Base-by-base conservation (phyloP, 2,888 invertebrate species). In the Dendrolimus pini region DNA sequence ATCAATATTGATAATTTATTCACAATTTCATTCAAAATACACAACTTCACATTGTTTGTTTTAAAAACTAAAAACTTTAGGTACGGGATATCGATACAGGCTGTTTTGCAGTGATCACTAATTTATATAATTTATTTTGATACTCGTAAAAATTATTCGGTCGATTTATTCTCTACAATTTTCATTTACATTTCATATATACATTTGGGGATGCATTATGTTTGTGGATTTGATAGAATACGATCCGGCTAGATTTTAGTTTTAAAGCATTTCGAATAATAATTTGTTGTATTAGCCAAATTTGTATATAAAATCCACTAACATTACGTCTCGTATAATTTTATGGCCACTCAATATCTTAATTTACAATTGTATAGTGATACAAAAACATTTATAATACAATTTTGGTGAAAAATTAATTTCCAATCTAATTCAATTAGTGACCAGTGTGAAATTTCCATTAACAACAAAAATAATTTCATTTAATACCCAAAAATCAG, bases 21-120 rank as follows among this genome's bases (percentile, higher is more conserved):
- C 87, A 89, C 89, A 89, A 89, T 89, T 89, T 89, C 86, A 89
- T 89, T 89, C 89, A 90, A 90, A 89, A 89, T 90, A 90, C 90
- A 89, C 89, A 89, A 90, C 80, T 89, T 89, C 89, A 89, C 89
- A 89, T 87, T 85, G 83, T 84, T 82, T 78, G 83, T 85, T 88
- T 88, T 86, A 84, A 74, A 84, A 90, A 89, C 87, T 89, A 88
- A 89, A 88, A 89, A 85, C 75, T 82, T 87, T 87, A 87, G 86
- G 84, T 87, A 89, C 82, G 75, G 88, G 85, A 85, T 87, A 88
- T 83, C 78, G 78, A 82, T 79, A 82, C 74, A 83, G 84, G 82
- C 80, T 84, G 80, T 78, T 82, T 75, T 82, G 84, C 75, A 74
- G 77, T 82, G 83, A 83, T 82, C 75, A 72, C 84, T 88, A 87